These are phyloP conservation scores for Lepus timidus DNA, from an alignment of 2,113 vertebrate species.

Conservation along the genomic window DNA sequence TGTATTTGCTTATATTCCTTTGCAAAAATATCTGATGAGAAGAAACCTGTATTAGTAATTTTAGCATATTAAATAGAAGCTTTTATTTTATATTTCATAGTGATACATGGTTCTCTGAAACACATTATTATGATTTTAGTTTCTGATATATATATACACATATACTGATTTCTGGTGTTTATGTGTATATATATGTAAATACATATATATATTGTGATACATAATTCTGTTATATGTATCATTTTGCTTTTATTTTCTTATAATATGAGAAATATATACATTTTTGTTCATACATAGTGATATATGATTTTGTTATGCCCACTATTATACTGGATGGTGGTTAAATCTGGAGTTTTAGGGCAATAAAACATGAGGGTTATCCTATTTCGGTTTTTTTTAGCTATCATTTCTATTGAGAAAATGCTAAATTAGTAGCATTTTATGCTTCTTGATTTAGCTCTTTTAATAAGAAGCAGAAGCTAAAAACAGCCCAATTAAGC, in stretches of 20 bases:
- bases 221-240: neutral
- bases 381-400: slow-evolving; percentile 83
- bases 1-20: neutral
- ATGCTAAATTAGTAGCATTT: slow-evolving; percentile 87
- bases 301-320: neutral
- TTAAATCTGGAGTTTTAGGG: slow-evolving; percentile 71
- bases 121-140: neutral
- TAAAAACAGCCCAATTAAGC: slow-evolving; percentile 87
- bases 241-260: too few species aligned
- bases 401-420: slow-evolving; percentile 86
- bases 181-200: neutral
- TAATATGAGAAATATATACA: too few species aligned
- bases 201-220: neutral
- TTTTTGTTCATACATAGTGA: neutral
- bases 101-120: neutral
- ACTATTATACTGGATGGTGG: slow-evolving; percentile 32
- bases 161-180: neutral
- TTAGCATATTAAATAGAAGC: neutral
- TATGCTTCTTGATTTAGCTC: slow-evolving; percentile 88
- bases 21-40: neutral
- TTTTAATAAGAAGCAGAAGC: slow-evolving; percentile 88
- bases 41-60: slow-evolving; percentile 13
- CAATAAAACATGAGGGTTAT: slow-evolving; percentile 74
- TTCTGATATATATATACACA: neutral
- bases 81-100: neutral